Evolutionary conservation across 1,140 invertebrate genomes (phyloP).

Genomic region (Drosophila sulfurigaster): DNA sequence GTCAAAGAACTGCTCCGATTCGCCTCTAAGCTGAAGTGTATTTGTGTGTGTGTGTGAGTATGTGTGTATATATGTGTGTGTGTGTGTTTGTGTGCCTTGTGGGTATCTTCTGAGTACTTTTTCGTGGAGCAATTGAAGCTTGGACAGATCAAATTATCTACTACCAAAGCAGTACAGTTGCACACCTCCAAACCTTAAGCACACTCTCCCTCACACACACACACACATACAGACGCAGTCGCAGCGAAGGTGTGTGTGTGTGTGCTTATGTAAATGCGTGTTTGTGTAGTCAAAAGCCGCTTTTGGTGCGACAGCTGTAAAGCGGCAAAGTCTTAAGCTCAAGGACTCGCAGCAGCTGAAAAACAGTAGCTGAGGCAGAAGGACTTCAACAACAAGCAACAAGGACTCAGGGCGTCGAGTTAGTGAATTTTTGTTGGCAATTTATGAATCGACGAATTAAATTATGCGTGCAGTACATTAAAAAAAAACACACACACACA

Average conservation of each 20-base stretch:
- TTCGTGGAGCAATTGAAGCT: constrained; percentile 31
- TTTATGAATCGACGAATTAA: constrained; percentile 78
- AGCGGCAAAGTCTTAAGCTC: constrained; percentile 29
- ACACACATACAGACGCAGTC: constrained; percentile 4
- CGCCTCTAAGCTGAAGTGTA: not conserved
- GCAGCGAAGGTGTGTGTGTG: constrained; percentile 1
- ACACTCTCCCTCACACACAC: not conserved
- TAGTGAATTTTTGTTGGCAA: constrained; percentile 66
- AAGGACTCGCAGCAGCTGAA: not conserved
- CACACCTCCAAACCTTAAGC: constrained; percentile 3
- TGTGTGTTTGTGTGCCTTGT: constrained; percentile 7
- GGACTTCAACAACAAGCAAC: not conserved
- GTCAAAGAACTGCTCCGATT: constrained; percentile 30
- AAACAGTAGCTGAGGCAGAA: not conserved
- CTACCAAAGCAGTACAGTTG: constrained; percentile 1
- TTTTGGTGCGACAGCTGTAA: constrained; percentile 45
- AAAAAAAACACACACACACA: constrained; percentile 13
- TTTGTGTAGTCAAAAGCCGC: constrained; percentile 54
- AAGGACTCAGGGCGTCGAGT: constrained; percentile 25
- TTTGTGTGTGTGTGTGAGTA: constrained; percentile 4
- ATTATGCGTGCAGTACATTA: constrained; percentile 79
- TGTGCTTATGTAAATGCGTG: constrained; percentile 34
- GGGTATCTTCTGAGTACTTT: constrained; percentile 27
- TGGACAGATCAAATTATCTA: constrained; percentile 49
- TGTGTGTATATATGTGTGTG: not conserved